These are phyloP conservation scores for Axis porcinus DNA, from an alignment of 2,113 vertebrate genomes.

Conservation along the genomic window DNA sequence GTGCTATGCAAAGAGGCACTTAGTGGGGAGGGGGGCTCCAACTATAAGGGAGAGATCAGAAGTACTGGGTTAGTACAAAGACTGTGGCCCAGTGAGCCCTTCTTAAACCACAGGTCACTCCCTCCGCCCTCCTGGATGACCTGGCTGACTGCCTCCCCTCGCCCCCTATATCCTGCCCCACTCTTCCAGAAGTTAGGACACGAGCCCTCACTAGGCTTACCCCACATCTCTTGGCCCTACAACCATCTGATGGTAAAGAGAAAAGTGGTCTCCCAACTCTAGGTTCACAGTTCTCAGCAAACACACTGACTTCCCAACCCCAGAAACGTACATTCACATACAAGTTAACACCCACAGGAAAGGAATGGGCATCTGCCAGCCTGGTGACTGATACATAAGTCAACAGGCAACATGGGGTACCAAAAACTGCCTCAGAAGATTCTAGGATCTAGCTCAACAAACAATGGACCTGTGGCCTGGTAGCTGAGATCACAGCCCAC, in stretches of 20 bases:
- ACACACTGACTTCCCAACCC: background rate
- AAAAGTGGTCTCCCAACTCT: background rate
- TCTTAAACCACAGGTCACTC: background rate
- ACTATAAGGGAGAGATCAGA: conserved; percentile 69
- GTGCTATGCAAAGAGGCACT: conserved; percentile 71
- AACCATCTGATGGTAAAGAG: background rate
- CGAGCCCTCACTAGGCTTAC: background rate
- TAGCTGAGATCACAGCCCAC: background rate
- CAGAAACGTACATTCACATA: background rate
- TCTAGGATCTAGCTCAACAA: background rate
- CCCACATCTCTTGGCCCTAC: background rate
- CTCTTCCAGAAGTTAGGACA: background rate
- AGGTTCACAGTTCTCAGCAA: background rate
- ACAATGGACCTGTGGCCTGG: background rate
- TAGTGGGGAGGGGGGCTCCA: conserved; percentile 72
- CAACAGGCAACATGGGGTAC: background rate
- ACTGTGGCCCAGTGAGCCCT: background rate
- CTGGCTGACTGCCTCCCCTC: background rate
- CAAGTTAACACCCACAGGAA: background rate
- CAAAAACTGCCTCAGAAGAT: background rate
- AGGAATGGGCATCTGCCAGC: background rate
- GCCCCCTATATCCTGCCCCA: background rate
- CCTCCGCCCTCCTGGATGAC: background rate
- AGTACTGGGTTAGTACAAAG: background rate
- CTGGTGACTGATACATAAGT: background rate